These are phyloP conservation scores for Cheilosia grossa DNA, from an alignment of 2,888 invertebrate species.

Conservation along the genomic window DNA sequence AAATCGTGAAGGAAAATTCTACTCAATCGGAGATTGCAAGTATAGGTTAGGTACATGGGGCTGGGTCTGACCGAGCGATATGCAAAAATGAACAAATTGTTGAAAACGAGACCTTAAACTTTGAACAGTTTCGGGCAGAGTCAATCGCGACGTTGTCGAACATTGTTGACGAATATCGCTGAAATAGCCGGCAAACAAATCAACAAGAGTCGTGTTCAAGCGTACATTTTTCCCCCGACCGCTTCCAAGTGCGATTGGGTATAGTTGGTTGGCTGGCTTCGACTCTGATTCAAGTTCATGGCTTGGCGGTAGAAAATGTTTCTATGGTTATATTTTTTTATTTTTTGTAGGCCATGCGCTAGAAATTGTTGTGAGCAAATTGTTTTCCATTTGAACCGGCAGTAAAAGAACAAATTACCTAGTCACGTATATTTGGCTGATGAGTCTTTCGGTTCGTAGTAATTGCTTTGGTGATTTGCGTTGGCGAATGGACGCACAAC, in stretches of 20 bases:
- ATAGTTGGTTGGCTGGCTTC: constrained; percentile 21
- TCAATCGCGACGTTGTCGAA: constrained; percentile 9
- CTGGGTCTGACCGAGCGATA: neutral
- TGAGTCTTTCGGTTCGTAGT: constrained; percentile 16
- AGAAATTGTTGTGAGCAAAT: constrained; percentile 27
- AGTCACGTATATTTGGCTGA: constrained; percentile 32
- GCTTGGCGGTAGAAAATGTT: neutral
- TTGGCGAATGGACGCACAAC: neutral
- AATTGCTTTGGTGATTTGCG: constrained; percentile 35
- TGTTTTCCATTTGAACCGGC: constrained; percentile 32
- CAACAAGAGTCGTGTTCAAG: constrained; percentile 27
- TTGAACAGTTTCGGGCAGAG: constrained; percentile 13
- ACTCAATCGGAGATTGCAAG: constrained; percentile 26
- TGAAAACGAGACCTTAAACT: constrained; percentile 22
- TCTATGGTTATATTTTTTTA: neutral
- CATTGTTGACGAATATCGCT: constrained; percentile 37
- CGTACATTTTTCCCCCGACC: constrained; percentile 4
- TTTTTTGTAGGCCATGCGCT: neutral
- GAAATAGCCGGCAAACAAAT: constrained; percentile 20
- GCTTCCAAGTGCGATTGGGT: constrained; percentile 22
- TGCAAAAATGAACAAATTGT: constrained; percentile 5
- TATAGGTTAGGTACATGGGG: neutral
- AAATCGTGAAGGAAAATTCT: constrained; percentile 50
- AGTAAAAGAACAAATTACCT: constrained; percentile 39
- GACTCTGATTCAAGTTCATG: constrained; percentile 51